Percentiles rank a stretch among this genome's conserved stretches.
Conservation (phyloP, 2,888 invertebrate genomes). For the Acleris sparsana region DNA sequence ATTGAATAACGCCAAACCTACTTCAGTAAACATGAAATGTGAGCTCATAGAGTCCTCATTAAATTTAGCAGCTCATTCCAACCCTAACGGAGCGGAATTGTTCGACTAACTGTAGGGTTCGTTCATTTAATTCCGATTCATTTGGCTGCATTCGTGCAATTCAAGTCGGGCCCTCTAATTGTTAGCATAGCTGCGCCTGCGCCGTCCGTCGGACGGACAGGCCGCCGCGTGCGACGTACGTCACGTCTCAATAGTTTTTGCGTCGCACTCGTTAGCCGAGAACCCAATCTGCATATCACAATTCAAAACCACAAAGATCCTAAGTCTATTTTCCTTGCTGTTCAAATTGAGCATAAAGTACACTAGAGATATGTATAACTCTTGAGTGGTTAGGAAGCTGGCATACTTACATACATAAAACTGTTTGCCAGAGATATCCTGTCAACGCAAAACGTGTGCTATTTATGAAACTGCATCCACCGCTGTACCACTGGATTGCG, state of each 20-base stretch:
- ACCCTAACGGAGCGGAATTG: too few species aligned
- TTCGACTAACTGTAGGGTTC: too few species aligned
- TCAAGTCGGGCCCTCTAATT: slow-evolving; percentile 14
- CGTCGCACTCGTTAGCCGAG: slow-evolving; percentile 20
- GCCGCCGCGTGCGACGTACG: slow-evolving; percentile 25
- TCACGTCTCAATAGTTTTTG: slow-evolving; percentile 33
- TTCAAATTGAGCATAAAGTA: too few species aligned
- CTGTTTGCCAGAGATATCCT: background rate
- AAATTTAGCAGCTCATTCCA: background rate
- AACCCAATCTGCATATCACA: background rate
- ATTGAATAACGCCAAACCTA: too few species aligned
- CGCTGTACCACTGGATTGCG: background rate
- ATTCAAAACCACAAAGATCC: too few species aligned
- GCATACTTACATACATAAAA: too few species aligned
- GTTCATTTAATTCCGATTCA: slow-evolving; percentile 2
- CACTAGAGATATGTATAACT: too few species aligned
- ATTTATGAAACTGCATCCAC: slow-evolving; percentile 12
- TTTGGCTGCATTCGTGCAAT: slow-evolving; percentile 8
- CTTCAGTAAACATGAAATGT: too few species aligned
- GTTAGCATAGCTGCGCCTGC: slow-evolving; percentile 24
- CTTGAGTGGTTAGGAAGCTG: too few species aligned
- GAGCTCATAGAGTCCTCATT: too few species aligned
- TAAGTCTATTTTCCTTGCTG: too few species aligned
- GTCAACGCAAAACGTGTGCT: slow-evolving; percentile 18
- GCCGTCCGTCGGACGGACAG: slow-evolving; percentile 9